A percentile compares a stretch with the other conserved stretches of the same genome.
These are phyloP conservation scores for Eretmochelys imbricata DNA, from an alignment of 2,113 vertebrate genomes.

Conservation along the genomic window DNA sequence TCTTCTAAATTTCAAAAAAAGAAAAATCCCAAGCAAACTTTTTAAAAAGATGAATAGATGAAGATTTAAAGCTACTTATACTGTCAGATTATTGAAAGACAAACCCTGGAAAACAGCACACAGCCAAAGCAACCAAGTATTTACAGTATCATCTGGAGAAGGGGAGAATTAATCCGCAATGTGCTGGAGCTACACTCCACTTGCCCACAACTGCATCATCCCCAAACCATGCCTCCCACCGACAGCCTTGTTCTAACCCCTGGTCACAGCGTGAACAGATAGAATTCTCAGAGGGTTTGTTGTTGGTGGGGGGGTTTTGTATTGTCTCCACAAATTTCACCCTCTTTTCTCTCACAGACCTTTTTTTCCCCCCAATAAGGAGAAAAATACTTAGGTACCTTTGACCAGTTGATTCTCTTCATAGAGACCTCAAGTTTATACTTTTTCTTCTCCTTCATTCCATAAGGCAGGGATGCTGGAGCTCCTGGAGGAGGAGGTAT, in stretches of 20 bases:
- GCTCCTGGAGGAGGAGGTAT: constrained; percentile 3
- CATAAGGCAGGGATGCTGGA: constrained; percentile 83
- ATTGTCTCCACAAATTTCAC: not conserved
- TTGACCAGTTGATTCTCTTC: constrained; percentile 98
- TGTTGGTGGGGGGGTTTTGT: not conserved
- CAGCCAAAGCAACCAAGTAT: not conserved
- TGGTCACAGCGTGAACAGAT: not conserved
- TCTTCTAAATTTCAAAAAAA: not conserved
- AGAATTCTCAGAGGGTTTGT: not conserved
- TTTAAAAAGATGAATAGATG: not conserved
- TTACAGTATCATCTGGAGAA: not conserved
- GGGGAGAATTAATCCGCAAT: not conserved
- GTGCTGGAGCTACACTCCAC: not conserved
- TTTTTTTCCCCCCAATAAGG: not conserved
- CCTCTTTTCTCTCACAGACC: not conserved
- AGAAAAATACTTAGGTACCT: constrained; percentile 79
- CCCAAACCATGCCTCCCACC: not conserved
- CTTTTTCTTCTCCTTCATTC: constrained; percentile 91
- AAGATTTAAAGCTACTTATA: not conserved
- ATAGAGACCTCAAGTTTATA: constrained; percentile 91
- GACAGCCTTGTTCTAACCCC: not conserved
- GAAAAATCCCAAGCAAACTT: not conserved
- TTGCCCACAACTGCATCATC: not conserved
- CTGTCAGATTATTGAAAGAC: not conserved
- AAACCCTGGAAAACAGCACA: not conserved